Percentiles rank a stretch among this genome's conserved stretches.
Evolutionary conservation across 2,888 invertebrate genomes (phyloP).

Genomic region (Cryptocheilus praepositus): DNA sequence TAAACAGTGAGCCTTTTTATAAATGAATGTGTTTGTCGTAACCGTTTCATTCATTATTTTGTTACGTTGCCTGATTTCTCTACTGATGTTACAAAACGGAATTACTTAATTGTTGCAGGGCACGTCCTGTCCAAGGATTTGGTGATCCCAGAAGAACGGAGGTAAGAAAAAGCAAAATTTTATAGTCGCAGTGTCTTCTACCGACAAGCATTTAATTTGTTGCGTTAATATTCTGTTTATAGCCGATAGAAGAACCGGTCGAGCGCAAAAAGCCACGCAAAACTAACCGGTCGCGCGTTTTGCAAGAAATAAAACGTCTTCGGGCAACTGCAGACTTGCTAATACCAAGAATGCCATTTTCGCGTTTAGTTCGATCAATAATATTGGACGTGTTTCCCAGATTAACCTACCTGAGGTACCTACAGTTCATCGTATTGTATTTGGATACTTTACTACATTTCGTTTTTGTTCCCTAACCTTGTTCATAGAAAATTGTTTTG

Average conservation of each 20-base stretch:
- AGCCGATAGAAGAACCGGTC: conserved; percentile 21
- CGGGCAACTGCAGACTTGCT: conserved; percentile 63
- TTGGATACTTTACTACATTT: no score
- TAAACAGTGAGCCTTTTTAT: background rate
- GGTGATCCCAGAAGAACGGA: no score
- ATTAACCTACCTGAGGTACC: conserved; percentile 49
- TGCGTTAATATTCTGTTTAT: background rate
- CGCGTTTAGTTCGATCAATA: conserved; percentile 74
- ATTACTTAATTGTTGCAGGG: background rate
- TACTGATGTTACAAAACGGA: no score
- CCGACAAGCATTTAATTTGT: background rate
- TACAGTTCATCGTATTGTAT: no score
- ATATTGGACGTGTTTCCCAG: conserved; percentile 61
- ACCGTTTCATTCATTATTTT: background rate
- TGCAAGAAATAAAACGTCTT: conserved; percentile 64
- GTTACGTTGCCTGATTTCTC: no score
- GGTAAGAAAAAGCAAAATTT: background rate
- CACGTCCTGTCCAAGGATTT: background rate
- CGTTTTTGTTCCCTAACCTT: no score
- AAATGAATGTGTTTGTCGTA: background rate
- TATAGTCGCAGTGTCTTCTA: background rate
- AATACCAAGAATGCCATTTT: conserved; percentile 75
- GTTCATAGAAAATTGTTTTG: no score
- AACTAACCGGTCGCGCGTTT: conserved; percentile 13
- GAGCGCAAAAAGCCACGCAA: no score